Conservation (phyloP, 2,888 invertebrate species). For the Rotaria sp. region DNA sequence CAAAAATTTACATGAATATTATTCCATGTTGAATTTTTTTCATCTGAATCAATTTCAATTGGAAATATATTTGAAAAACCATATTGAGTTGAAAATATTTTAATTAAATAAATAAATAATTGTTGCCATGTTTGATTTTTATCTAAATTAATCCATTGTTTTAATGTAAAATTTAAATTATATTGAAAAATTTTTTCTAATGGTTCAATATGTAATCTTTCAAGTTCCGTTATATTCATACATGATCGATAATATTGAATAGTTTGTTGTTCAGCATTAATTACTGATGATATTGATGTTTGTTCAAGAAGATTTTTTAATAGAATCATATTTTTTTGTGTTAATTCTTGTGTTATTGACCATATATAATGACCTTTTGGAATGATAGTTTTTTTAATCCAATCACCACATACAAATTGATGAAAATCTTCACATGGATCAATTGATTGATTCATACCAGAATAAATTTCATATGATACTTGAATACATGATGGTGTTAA, state of each 20-base stretch:
- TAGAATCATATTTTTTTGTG: slow-evolving; percentile 80
- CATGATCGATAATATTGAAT: slow-evolving; percentile 83
- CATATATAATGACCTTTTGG: slow-evolving; percentile 87
- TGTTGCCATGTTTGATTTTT: background rate
- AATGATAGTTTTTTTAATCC: slow-evolving; percentile 82
- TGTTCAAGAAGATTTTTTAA: slow-evolving; percentile 70
- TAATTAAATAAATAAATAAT: background rate
- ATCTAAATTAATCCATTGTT: slow-evolving; percentile 12
- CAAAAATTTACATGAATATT: slow-evolving; percentile 70
- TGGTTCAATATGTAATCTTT: slow-evolving; percentile 73
- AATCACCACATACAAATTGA: slow-evolving; percentile 66
- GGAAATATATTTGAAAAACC: slow-evolving; percentile 25
- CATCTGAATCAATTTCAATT: slow-evolving; percentile 61
- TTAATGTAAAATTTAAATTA: slow-evolving; percentile 38
- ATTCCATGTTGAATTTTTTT: slow-evolving; percentile 80
- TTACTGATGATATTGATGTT: slow-evolving; percentile 46
- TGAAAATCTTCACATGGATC: slow-evolving; percentile 41
- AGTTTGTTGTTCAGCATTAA: slow-evolving; percentile 77
- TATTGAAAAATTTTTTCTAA: slow-evolving; percentile 67
- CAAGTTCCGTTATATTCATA: slow-evolving; percentile 80
- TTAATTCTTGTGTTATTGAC: slow-evolving; percentile 89
- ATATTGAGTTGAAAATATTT: background rate
- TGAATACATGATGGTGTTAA: slow-evolving; percentile 28
- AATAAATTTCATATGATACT: background rate
- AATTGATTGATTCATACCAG: slow-evolving; percentile 26